Base-by-base conservation (phyloP, 2,888 invertebrate species). In the Nasonovia ribisnigri region DNA sequence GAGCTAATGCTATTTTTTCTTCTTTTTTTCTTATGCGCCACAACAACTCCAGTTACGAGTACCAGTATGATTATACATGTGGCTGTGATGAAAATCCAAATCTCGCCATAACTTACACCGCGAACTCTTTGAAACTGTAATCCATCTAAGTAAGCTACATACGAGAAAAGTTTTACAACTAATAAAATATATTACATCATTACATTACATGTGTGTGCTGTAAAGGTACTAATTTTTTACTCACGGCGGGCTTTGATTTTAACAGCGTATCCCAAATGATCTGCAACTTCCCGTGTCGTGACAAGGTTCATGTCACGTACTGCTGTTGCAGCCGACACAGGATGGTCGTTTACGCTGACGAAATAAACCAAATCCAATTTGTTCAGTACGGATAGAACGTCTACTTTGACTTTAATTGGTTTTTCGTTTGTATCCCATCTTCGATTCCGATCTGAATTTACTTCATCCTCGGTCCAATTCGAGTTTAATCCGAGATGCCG, bases 211-310 rank as follows among this genome's bases (percentile, higher is more conserved):
- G n/a, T 24, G 24, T 54, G 0, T 24, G n/a, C n/a, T n/a, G n/a
- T n/a, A n/a, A n/a, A 54, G n/a, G 4, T 16, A 67, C 29, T 29
- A 3, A 57, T 29, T 24, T 67, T 13, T 84, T 84, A 88, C 92
- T 97, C 96, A 98, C 98, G 98, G 96, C 98, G 98, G 94, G 98
- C 98, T 96, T 98, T 98, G 95, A 98, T 97, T 91, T 97, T 97
- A 90, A 98, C 97, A 0, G 97, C 97, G 94, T 97, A 97, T 11
- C 98, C 98, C 91, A 98, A 96, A 95, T 97, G 97, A 48, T 96
- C 96, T 0, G 97, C 97, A 0, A 98, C 98, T 96, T 98, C 98
- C 67, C 97, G 97, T 93, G 98, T 97, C 11, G 97, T 97, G 8
- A 98, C 97, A n/a, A 98, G 96, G 94, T 97, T 96, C 98, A 98